Evolutionary conservation across 2,797 vertebrate species (phyloP), one percentile per base, ranked within the genome.

Genomic region (Choloepus didactylus): DNA sequence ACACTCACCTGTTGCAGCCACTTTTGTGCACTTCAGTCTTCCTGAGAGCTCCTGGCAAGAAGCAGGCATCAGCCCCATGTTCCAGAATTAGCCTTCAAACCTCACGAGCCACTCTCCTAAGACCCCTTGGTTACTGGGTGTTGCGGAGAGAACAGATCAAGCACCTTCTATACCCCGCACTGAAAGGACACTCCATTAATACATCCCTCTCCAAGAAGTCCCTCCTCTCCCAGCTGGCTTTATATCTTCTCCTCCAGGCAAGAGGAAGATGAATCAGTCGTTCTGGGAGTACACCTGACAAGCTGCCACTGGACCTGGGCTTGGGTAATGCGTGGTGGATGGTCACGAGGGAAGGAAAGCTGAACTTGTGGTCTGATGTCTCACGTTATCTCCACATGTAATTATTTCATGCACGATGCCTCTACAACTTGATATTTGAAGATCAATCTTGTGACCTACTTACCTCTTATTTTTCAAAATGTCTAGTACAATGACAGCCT

Each of bases 401-500:
- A 81, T 67, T 60, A 86, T n/a, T 77, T 86, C 35, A 86, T 44
- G 49, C 35, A 25, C 72, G n/a, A 70, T 9, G 11, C 29, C 27
- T 82, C 88, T 59, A 77, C 49, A 81, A 82, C 25, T 41, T 46
- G 23, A 72, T n/a, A 46, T 66, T 82, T 76, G 62, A 86, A 89
- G 35, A 62, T 82, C 75, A 77, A 82, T 19, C 4, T 92, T 23
- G 3, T 87, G 49, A 89, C 19, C 82, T 91, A 59, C 23, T 86
- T 91, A 60, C 18, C 19, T 72, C 69, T 93, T 89, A 23, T 81
- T 93, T 11, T 12, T 25, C n/a, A 81, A 94, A 93, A 79, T 79
- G n/a, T 18, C 60, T 72, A 77, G 23, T 56, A 21, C 29, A 62
- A 56, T 60, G 27, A 77, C 27, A 75, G 2, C 27, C 46, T 77